Conservation (phyloP, 2,113 vertebrate genomes). For the Leptobrachium leishanense region DNA sequence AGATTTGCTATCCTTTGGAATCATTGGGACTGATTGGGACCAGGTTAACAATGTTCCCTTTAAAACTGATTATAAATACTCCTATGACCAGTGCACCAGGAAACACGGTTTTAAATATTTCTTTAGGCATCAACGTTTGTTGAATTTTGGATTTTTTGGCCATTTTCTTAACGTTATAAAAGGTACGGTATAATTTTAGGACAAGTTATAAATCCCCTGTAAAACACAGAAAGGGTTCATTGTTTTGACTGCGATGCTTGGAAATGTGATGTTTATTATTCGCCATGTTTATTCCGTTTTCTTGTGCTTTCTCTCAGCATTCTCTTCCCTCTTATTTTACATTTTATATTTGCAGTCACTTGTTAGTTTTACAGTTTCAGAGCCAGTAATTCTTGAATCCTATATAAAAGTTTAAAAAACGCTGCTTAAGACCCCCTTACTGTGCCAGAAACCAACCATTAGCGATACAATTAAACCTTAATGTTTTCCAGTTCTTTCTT, state of each 20-base stretch:
- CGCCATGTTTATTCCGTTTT: not conserved
- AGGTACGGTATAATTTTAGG: too few relatives aligned
- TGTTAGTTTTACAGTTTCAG: constrained; percentile 5
- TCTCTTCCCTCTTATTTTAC: not conserved
- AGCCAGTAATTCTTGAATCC: constrained; percentile 28
- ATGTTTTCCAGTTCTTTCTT: not conserved
- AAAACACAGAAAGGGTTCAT: constrained; percentile 18
- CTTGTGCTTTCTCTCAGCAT: not conserved
- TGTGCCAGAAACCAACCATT: constrained; percentile 13
- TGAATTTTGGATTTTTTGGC: too few relatives aligned
- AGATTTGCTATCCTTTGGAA: too few relatives aligned
- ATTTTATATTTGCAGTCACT: constrained; percentile 15
- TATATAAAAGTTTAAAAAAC: constrained; percentile 17
- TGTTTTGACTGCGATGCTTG: constrained; percentile 27
- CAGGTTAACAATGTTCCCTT: too few relatives aligned
- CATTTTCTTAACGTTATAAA: too few relatives aligned
- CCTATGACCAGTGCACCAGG: not conserved
- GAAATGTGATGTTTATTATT: constrained; percentile 8
- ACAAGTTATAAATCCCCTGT: not conserved
- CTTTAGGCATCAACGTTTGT: too few relatives aligned
- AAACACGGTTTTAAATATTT: not conserved
- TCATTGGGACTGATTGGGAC: too few relatives aligned
- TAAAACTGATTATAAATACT: too few relatives aligned
- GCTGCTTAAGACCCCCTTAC: constrained; percentile 20
- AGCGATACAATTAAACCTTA: not conserved